These are phyloP conservation scores for Sipha flava DNA, from an alignment of 1,140 invertebrate genomes.

Conservation along the genomic window DNA sequence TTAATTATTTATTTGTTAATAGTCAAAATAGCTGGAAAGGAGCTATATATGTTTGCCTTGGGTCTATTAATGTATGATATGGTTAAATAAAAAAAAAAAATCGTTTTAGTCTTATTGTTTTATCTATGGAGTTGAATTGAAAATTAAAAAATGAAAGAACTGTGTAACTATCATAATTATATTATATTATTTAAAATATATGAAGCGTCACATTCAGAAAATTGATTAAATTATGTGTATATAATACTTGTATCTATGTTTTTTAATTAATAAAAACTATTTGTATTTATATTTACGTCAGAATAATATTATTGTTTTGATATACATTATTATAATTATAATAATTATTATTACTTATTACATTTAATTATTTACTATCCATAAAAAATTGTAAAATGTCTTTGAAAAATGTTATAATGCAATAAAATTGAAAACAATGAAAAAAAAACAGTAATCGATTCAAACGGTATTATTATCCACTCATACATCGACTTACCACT, in stretches of 20 bases:
- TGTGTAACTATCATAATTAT: conserved; percentile 16
- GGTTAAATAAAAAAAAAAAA: neutral
- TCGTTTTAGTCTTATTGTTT: conserved; percentile 8
- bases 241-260: conserved; percentile 26
- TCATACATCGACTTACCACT: too few relatives aligned
- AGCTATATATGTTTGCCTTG: neutral
- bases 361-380: conserved; percentile 10
- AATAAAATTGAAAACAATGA: conserved; percentile 2
- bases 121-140: neutral
- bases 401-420: conserved; percentile 11
- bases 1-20: conserved; percentile 23
- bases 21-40: neutral
- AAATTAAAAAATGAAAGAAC: neutral
- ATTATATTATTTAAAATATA: conserved; percentile 3
- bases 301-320: conserved; percentile 25
- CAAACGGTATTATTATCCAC: too few relatives aligned
- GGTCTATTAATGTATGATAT: conserved; percentile 13
- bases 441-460: too few relatives aligned
- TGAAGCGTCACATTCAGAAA: conserved; percentile 7
- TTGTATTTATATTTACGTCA: conserved; percentile 28
- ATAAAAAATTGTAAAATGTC: conserved; percentile 12
- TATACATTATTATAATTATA: conserved; percentile 12
- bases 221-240: conserved; percentile 18
- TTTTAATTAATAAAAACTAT: conserved; percentile 30
- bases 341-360: conserved; percentile 27